Percentiles rank a stretch among this genome's conserved stretches.
Evolutionary conservation across 1,140 invertebrate species (phyloP).

Genomic region (Halictus rubicundus): DNA sequence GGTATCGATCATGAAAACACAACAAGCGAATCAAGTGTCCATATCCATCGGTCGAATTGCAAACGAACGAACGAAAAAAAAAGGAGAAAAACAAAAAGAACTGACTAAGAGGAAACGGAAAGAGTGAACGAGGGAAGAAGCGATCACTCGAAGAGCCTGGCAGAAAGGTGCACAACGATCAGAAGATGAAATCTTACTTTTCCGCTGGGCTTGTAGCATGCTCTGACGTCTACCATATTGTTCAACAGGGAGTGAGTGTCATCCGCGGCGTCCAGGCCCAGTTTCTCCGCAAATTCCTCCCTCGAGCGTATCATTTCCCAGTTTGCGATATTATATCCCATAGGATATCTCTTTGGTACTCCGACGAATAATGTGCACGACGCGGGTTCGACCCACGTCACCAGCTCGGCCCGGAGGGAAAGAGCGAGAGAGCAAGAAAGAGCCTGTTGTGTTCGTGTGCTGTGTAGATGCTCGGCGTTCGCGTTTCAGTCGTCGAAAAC

Average conservation of each 20-base stretch:
- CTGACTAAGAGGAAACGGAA: no score
- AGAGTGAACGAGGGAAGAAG: not conserved
- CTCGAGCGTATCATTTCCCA: constrained; percentile 74
- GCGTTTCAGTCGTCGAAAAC: no score
- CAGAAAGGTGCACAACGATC: not conserved
- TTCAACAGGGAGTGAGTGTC: constrained; percentile 74
- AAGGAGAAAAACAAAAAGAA: no score
- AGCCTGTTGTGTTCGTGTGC: no score
- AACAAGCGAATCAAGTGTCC: not conserved
- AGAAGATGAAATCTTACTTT: constrained; percentile 73
- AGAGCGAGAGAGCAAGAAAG: no score
- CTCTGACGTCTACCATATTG: constrained; percentile 80
- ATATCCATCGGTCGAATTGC: not conserved
- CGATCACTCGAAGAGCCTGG: not conserved
- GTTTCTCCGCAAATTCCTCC: constrained; percentile 71
- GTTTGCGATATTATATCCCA: constrained; percentile 64
- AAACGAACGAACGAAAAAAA: no score
- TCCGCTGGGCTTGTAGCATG: constrained; percentile 80
- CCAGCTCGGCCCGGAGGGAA: no score
- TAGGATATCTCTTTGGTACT: constrained; percentile 42
- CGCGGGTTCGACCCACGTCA: not conserved
- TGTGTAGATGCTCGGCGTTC: no score
- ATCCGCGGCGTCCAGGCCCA: constrained; percentile 69
- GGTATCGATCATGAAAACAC: not conserved
- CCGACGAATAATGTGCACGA: not conserved